Percentiles rank a stretch among this genome's conserved stretches.
These are phyloP conservation scores for Cryptocheilus praepositus DNA, from an alignment of 2,888 invertebrate species.

Conservation along the genomic window DNA sequence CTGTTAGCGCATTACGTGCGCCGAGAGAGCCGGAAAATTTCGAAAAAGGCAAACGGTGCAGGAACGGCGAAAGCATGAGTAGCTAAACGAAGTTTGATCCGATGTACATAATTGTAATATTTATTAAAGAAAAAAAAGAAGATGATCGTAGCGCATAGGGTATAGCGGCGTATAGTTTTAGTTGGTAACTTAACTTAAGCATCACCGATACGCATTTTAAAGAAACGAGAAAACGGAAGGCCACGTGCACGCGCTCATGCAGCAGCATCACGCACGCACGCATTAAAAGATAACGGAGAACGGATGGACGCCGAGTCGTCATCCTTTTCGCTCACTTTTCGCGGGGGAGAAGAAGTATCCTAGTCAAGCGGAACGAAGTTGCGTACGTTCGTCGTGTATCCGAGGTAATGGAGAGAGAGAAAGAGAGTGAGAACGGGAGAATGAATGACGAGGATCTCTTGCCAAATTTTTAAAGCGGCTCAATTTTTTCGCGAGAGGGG, in stretches of 20 bases:
- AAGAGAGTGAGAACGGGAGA: conserved; percentile 21
- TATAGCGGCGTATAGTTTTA: conserved; percentile 60
- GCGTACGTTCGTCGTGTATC: conserved; percentile 39
- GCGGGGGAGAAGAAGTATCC: conserved; percentile 57
- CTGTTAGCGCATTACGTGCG: conserved; percentile 23
- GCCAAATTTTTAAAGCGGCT: conserved; percentile 68
- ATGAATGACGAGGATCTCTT: conserved; percentile 55
- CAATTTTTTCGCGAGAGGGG: conserved; percentile 41
- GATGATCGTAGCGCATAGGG: conserved; percentile 54
- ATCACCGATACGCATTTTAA: conserved; percentile 45
- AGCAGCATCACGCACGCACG: conserved; percentile 12
- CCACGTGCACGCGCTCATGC: conserved; percentile 29
- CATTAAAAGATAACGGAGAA: conserved; percentile 13
- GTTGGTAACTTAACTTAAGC: conserved; percentile 41
- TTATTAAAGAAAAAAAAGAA: conserved; percentile 65
- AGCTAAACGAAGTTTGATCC: conserved; percentile 43
- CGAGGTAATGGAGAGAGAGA: conserved; percentile 28
- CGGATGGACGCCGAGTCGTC: conserved; percentile 24
- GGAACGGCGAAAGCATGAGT: conserved; percentile 34
- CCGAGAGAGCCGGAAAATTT: neutral
- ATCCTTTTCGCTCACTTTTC: conserved; percentile 33
- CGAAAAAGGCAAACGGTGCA: conserved; percentile 14
- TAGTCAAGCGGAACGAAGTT: conserved; percentile 66
- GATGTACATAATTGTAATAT: conserved; percentile 74
- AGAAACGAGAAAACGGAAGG: conserved; percentile 26